Base-by-base conservation (phyloP, 1,140 invertebrate genomes). In the Drosophila biarmipes region DNA sequence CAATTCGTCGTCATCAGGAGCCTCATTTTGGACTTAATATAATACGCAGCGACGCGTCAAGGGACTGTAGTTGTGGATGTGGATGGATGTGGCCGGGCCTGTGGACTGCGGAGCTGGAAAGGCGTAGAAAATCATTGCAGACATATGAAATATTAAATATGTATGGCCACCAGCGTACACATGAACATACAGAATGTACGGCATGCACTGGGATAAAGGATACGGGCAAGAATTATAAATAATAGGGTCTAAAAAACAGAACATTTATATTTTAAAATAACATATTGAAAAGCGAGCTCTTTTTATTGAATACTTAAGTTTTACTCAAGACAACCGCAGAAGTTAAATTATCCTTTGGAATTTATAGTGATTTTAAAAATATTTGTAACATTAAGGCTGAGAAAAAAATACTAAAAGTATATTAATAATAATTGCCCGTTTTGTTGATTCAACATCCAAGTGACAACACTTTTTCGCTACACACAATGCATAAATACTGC, bases 121-220 rank as follows among this genome's bases (percentile, higher is more conserved):
- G 77, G 72, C 77, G 81, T 82, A 79, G 43, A 74, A 89, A 89
- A 89, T 89, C 84, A 80, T 89, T 90, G 85, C 85, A 89, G 84
- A 89, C 85, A 84, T 89, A 89, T 89, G 84, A 89, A 89, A 89
- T 89, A 89, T 89, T 89, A 89, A 89, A 89, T 84, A 89, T 89
- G 84, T 89, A 89, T 87, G 59, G 54, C 38, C 34, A n/a, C 62
- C 68, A 63, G 58, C 49, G 49, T 21, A 63, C 34, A 51, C 24
- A 35, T 11, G 59, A 42, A 66, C 43, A 61, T 34, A 66, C 52
- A 52, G 19, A 78, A 27, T 43, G 45, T 37, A 40, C 34, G 24
- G n/a, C 5, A 10, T 53, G 21, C 58, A 46, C 46, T 48, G 2
- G 1, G 3, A 24, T 12, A 40, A 24, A 46, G 8, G 6, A 4